phyloP scores from a whole-genome alignment of 1,140 invertebrate species.

The Bombus superbus region DNA sequence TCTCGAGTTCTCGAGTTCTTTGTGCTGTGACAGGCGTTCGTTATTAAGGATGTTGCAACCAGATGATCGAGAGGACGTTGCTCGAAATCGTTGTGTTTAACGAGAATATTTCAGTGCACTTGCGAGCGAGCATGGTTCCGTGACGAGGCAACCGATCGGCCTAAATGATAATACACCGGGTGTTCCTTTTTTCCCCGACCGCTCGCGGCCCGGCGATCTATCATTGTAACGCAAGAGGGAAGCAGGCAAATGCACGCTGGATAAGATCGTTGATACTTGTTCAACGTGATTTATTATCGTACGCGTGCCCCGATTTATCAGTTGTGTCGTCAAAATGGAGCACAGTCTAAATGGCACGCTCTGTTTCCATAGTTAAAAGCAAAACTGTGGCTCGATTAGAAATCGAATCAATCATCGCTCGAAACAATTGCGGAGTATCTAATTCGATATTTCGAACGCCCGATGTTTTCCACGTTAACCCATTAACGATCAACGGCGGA shows the following conservation, averaged over 20 bases:
- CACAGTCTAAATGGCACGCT: background rate
- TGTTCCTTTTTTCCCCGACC: slow-evolving; percentile 35
- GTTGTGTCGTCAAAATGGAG: slow-evolving; percentile 36
- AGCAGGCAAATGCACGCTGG: slow-evolving; percentile 44
- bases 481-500: too few species aligned
- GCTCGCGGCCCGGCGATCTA: slow-evolving; percentile 33
- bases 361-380: background rate
- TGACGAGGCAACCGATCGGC: slow-evolving; percentile 51
- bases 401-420: background rate
- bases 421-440: too few species aligned
- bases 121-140: slow-evolving; percentile 25
- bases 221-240: slow-evolving; percentile 44
- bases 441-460: too few species aligned
- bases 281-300: slow-evolving; percentile 56
- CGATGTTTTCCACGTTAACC: too few species aligned
- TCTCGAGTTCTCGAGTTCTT: background rate
- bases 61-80: background rate
- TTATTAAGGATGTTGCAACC: background rate
- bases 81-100: slow-evolving; percentile 30
- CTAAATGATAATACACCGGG: slow-evolving; percentile 48
- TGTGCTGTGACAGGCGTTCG: too few species aligned
- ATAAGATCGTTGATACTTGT: slow-evolving; percentile 56
- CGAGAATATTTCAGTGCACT: slow-evolving; percentile 25
- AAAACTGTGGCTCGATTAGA: background rate
- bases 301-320: slow-evolving; percentile 49